These are phyloP conservation scores for Sebastiscus tertius DNA, from an alignment of 2,797 vertebrate genomes.

Conservation along the genomic window DNA sequence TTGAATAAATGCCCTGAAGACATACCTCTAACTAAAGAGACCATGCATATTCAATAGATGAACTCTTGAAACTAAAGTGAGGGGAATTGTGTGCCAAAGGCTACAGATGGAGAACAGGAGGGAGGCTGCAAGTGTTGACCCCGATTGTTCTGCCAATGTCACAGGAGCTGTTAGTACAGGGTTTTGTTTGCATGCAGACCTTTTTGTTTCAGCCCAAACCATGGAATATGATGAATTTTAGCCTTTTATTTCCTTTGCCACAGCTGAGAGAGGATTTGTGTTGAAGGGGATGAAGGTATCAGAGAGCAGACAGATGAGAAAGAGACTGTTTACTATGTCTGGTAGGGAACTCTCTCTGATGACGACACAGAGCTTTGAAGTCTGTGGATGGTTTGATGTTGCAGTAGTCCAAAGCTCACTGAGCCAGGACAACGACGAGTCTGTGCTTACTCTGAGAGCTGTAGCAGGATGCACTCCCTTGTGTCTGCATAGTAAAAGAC, in stretches of 20 bases:
- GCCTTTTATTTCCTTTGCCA: not conserved
- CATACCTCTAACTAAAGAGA: constrained; percentile 30
- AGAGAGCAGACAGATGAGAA: not conserved
- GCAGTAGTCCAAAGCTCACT: constrained; percentile 3
- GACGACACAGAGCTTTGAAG: constrained; percentile 61
- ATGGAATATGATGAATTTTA: not conserved
- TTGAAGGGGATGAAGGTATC: not conserved
- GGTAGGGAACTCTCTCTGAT: constrained; percentile 55
- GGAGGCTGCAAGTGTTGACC: constrained; percentile 7
- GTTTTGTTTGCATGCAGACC: not conserved
- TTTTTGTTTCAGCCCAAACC: not conserved
- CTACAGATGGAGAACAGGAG: constrained; percentile 27
- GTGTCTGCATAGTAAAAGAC: not conserved
- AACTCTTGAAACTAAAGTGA: constrained; percentile 21
- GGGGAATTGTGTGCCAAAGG: not conserved
- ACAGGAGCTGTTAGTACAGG: not conserved
- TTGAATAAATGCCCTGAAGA: constrained; percentile 39
- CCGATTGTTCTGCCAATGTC: not conserved
- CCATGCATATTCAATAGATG: constrained; percentile 32
- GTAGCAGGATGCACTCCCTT: not conserved
- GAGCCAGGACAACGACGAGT: constrained; percentile 2
- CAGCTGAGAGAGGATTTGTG: not conserved
- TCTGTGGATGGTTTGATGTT: constrained; percentile 47
- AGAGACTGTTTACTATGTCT: not conserved
- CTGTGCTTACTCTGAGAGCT: constrained; percentile 24